phyloP scores from a whole-genome alignment of 2,797 vertebrate species.

The Corythornis leucogaster region DNA sequence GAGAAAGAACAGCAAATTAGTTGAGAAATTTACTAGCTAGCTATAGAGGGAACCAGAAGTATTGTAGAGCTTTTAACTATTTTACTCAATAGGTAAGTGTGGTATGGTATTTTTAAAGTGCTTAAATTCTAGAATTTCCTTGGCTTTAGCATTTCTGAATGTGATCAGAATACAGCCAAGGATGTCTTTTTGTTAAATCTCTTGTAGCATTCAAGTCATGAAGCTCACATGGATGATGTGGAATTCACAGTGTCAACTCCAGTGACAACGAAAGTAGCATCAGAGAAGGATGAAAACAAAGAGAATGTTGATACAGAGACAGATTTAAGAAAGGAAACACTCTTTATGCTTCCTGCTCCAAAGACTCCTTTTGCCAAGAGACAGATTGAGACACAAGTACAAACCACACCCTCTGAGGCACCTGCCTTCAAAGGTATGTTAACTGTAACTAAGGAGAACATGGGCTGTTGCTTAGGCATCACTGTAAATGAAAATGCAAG shows the following conservation, averaged over 20 bases:
- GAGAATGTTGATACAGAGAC: constrained; percentile 79
- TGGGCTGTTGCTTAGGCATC: not conserved
- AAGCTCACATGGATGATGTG: constrained; percentile 25
- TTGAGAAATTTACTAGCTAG: not conserved
- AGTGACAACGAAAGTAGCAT: constrained; percentile 54
- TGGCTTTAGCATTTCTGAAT: not conserved
- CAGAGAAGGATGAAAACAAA: constrained; percentile 82
- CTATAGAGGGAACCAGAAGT: not conserved
- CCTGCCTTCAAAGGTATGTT: constrained; percentile 79
- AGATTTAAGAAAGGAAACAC: constrained; percentile 67
- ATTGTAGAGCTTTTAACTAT: not conserved
- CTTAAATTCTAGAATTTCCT: not conserved
- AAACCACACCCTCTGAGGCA: constrained; percentile 72
- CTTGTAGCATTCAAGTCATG: constrained; percentile 71
- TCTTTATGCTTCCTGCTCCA: constrained; percentile 83
- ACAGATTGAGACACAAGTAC: constrained; percentile 69
- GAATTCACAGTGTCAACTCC: constrained; percentile 66
- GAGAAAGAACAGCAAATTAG: not conserved
- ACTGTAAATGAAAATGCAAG: not conserved
- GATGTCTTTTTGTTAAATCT: not conserved
- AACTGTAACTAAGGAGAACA: not conserved
- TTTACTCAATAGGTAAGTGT: not conserved
- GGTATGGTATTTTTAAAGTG: not conserved
- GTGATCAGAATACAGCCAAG: not conserved
- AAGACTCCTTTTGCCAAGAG: constrained; percentile 80